Evolutionary conservation across 2,888 invertebrate genomes (phyloP).

Genomic region (Emesis russula): DNA sequence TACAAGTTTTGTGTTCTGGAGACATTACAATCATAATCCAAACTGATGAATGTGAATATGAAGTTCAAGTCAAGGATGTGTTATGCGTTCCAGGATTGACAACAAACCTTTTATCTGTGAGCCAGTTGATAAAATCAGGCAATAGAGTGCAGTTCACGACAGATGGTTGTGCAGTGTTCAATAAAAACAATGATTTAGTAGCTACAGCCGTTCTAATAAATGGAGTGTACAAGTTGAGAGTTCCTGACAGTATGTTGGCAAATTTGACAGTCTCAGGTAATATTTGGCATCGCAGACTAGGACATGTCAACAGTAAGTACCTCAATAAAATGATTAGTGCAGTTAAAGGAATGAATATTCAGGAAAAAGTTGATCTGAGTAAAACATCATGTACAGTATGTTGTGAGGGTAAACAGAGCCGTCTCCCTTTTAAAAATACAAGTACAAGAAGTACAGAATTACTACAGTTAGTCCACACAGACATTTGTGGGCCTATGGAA

Average conservation of each 20-base stretch:
- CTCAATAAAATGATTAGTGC: constrained; percentile 61
- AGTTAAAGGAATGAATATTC: constrained; percentile 50
- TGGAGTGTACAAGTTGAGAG: constrained; percentile 72
- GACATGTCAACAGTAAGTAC: constrained; percentile 65
- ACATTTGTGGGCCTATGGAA: no score
- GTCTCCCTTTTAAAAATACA: no score
- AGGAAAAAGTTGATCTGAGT: not conserved
- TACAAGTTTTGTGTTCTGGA: not conserved
- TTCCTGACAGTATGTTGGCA: constrained; percentile 42
- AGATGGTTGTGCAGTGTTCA: constrained; percentile 36
- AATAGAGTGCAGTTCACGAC: constrained; percentile 47
- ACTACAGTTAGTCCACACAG: no score
- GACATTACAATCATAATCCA: not conserved
- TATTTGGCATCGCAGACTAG: constrained; percentile 70
- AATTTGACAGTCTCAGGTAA: constrained; percentile 35
- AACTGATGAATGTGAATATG: constrained; percentile 29
- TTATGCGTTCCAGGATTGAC: constrained; percentile 56
- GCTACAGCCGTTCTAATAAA: constrained; percentile 51
- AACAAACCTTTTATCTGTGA: constrained; percentile 57
- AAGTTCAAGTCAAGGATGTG: constrained; percentile 38
- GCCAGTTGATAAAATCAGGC: constrained; percentile 49
- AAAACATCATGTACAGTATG: no score
- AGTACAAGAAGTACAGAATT: no score
- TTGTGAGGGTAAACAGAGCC: no score
- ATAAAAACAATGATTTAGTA: constrained; percentile 38